Evolutionary conservation across 2,888 invertebrate genomes (phyloP).

Genomic region (Choristoneura rosaceana): DNA sequence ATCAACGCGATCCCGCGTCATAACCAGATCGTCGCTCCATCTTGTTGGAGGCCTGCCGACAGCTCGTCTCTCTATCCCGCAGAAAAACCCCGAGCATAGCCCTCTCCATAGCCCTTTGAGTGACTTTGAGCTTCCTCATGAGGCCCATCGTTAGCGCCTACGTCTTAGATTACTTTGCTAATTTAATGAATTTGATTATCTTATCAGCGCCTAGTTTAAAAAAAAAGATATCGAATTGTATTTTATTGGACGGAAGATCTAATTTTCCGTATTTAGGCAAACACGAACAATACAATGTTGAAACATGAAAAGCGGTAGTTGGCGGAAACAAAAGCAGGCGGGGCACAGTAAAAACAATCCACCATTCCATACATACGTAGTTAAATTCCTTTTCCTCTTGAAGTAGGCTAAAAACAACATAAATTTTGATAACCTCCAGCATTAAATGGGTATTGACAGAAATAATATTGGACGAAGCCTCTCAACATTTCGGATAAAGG

Average conservation of each 20-base stretch:
- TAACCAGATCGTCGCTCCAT: too few relatives aligned
- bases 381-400: conserved; percentile 26
- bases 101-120: too few relatives aligned
- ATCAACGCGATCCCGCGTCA: too few relatives aligned
- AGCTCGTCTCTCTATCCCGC: too few relatives aligned
- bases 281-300: background rate
- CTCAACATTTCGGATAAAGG: conserved; percentile 38
- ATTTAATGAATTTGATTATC: too few relatives aligned
- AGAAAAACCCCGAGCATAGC: too few relatives aligned
- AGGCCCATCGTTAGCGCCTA: too few relatives aligned
- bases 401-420: conserved; percentile 37
- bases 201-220: too few relatives aligned
- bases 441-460: conserved; percentile 43
- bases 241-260: background rate
- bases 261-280: background rate
- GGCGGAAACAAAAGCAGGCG: conserved; percentile 3
- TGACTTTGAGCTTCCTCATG: too few relatives aligned
- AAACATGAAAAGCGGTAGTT: background rate
- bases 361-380: conserved; percentile 15
- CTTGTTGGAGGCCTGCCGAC: too few relatives aligned
- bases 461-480: conserved; percentile 43
- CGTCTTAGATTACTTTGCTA: too few relatives aligned
- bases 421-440: conserved; percentile 39
- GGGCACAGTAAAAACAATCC: conserved; percentile 3
- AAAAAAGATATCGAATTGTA: background rate